Evolutionary conservation across 2,113 vertebrate species (phyloP), one percentile per base, ranked within the genome.

Genomic region (Chionis minor): DNA sequence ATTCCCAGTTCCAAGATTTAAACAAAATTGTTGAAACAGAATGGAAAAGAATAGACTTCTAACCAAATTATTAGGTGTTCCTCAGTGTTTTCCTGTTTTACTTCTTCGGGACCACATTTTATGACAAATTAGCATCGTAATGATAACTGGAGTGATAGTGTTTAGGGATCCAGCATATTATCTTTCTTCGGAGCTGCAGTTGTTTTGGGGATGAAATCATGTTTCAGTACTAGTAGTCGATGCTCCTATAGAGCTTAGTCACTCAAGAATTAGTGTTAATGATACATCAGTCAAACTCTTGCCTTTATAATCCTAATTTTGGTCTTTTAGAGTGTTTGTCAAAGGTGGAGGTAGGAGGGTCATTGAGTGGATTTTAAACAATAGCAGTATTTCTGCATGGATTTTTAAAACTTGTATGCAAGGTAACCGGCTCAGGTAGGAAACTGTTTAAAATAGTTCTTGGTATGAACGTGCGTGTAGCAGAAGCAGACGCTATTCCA

Each of bases 241-340:
- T 88, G 86, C 84, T 96, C 80, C 93, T 86, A 86, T 69, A 81
- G 80, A 74, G 87, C 75, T 95, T 94, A 97, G 81, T 96, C 96
- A 97, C 92, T 86, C 81, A 10, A 85, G 93, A 56, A 81, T 82
- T 32, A 84, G 62, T 63, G 7, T 82, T 81, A 94, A 88, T 78
- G 94, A 81, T 69, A 61, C 71, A 80, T 92, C 86, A 86, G 23
- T 95, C 92, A 95, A 92, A 63, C 70, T 58, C 81, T 61, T 58
- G 59, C 51, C 89, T 78, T 24, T 75, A 69, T 69, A 84, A 94
- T 94, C 66, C 83, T 40, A 24, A 4, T 91, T 90, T 66, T 91
- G 70, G 72, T 96, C 96, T 80, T 85, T 65, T 55, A 38, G 54
- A 0, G 0, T 81, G 70, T 91, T 94, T 92, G 91, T 82, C 94